phyloP scores from a whole-genome alignment of 2,113 vertebrate genomes.

The Pygoscelis antarcticus region DNA sequence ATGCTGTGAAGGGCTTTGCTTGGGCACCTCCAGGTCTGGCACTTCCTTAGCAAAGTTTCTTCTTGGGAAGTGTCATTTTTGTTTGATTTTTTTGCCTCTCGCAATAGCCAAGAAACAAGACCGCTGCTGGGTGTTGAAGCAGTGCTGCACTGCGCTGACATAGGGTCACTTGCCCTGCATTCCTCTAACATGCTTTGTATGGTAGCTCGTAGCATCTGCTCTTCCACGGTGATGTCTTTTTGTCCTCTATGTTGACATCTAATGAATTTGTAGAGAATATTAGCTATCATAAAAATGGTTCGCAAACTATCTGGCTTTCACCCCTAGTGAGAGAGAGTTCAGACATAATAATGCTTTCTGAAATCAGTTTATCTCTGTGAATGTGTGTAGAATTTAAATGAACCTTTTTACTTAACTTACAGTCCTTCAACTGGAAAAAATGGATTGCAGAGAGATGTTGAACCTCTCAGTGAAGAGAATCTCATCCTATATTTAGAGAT shows the following conservation, averaged over 20 bases:
- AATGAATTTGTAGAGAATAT: constrained; percentile 26
- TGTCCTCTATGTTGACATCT: neutral
- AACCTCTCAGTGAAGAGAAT: neutral
- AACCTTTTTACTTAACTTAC: neutral
- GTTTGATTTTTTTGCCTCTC: neutral
- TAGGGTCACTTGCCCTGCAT: too few relatives aligned
- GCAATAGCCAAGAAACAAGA: neutral
- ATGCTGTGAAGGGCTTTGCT: neutral
- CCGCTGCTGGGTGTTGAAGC: neutral
- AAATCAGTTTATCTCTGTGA: constrained; percentile 34
- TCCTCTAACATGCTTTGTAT: neutral
- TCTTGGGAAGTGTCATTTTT: neutral
- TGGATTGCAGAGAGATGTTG: neutral
- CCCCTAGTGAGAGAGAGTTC: neutral
- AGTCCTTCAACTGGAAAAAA: neutral
- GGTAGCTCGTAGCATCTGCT: neutral
- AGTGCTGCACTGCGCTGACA: neutral
- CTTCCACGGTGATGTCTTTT: neutral
- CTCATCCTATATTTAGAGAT: constrained; percentile 28
- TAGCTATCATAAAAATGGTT: neutral
- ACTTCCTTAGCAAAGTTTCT: neutral
- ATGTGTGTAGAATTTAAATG: constrained; percentile 25
- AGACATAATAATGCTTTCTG: constrained; percentile 2
- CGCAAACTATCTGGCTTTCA: neutral
- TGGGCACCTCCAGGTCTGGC: neutral